A percentile compares a stretch with the other conserved stretches of the same genome.
Conservation (phyloP, 2,888 invertebrate genomes). For the Campaea margaritaria region DNA sequence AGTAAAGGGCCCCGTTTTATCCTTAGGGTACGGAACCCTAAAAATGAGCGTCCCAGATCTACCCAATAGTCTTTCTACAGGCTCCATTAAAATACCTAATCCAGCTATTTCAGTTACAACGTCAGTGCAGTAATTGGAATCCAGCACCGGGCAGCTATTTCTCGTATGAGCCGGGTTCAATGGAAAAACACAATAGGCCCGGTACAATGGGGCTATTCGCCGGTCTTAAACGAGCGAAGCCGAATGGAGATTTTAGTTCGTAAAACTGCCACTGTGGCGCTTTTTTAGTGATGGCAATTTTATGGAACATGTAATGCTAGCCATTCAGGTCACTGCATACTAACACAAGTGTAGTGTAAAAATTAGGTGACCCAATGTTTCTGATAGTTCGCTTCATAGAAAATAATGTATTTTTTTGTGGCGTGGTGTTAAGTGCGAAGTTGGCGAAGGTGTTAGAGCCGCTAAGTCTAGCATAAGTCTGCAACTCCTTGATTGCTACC, state of each 20-base stretch:
- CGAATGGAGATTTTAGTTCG: slow-evolving; percentile 79
- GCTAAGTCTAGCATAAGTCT: too few species aligned
- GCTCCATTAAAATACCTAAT: slow-evolving; percentile 61
- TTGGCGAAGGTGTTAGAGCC: too few species aligned
- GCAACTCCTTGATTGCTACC: too few species aligned
- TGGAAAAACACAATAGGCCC: slow-evolving; percentile 78
- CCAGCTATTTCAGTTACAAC: slow-evolving; percentile 63
- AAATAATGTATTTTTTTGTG: too few species aligned
- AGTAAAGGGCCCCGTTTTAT: too few species aligned
- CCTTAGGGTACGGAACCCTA: too few species aligned
- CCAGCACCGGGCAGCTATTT: slow-evolving; percentile 60
- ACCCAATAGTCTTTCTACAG: background rate
- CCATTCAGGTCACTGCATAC: too few species aligned
- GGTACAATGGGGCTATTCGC: slow-evolving; percentile 74
- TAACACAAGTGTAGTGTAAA: too few species aligned
- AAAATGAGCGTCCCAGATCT: background rate
- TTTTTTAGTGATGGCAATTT: slow-evolving; percentile 52
- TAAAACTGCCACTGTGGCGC: slow-evolving; percentile 59
- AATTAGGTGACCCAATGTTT: too few species aligned
- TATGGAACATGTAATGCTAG: slow-evolving; percentile 32
- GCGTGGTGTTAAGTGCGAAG: too few species aligned
- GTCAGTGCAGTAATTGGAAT: slow-evolving; percentile 73
- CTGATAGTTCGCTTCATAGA: too few species aligned
- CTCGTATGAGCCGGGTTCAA: slow-evolving; percentile 74
- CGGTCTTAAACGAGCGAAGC: slow-evolving; percentile 74